Evolutionary conservation across 1,140 invertebrate genomes (phyloP), one percentile per base, ranked within the genome.

Genomic region (Metaphire vulgaris): DNA sequence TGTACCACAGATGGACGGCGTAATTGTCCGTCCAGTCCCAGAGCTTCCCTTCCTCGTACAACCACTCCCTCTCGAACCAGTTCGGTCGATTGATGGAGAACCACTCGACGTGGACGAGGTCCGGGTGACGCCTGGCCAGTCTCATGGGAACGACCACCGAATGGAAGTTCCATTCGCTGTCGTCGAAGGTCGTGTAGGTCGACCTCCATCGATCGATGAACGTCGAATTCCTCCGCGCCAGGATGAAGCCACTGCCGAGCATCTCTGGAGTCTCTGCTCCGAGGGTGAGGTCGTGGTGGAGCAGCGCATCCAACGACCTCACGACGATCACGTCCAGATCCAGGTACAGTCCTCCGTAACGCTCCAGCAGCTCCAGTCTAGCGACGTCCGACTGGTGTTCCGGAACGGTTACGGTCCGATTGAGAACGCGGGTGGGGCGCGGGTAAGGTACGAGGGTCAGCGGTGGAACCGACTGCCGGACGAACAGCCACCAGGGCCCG

Each of bases 1-100:
- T 65, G 41, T 78, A 78, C 77, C 77, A 78, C 73, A 78, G 68
- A 34, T 78, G 77, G 6, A 78, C 72, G 74, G 77, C 77, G 68
- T 71, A 75, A 56, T 78, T 78, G 15, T 69, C 33, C 1, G 56
- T 29, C 77, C 77, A 78, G 67, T 78, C 77, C 73, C 74, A 78
- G 16, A 70, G 77, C 28, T 33, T 64, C 14, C 75, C 75, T 0
- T n/a, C 33, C 26, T 33, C 64, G 69, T 78, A 78, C 28, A 78
- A 33, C 73, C 66, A 75, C 1, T 75, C 68, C 33, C 73, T 33
- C 34, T 78, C 67, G 41, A 70, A 75, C 73, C 77, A 74, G 73
- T 75, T 75, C 31, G 77, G 77, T 69, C 74, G 33, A 41, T 78
- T 56, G 67, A 78, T 70, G 16, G 33, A 56, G 68, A 71, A 74